Base-by-base conservation (phyloP, 2,888 invertebrate genomes). In the Catocala sponsa region DNA sequence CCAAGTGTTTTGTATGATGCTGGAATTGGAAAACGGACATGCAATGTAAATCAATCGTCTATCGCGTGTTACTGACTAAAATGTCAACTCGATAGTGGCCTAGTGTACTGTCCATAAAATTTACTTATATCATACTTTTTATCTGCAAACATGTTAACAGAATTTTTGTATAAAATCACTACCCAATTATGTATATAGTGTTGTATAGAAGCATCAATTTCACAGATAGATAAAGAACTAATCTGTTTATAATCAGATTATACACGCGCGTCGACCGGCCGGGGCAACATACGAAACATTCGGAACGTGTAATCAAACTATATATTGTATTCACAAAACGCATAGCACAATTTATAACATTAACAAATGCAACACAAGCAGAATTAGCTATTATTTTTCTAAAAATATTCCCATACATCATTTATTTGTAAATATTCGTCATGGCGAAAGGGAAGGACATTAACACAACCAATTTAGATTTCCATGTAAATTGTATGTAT, bases 291-390 rank as follows among this genome's bases (percentile, higher is more conserved):
- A 65, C 58, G 66, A 65, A 72, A 71, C 68, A 62, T 68, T 79
- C 65, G 68, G 68, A 62, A 65, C 58, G 63, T 64, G 9, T 50
- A 63, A 65, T 10, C 48, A 55, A 65, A 58, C 54, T 60, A 55
- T 63, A 65, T 72, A 76, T 72, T 72, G 55, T 74, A 72, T 65
- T 70, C 76, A 80, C 74, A 80, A 76, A 80, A 80, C 63, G 55
- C 73, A 75, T 69, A 81, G 86, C 84, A 85, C 84, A 84, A 86
- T 71, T 54, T 66, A 57, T 60, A 62, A 52, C 55, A 67, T 59
- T 75, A 68, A 59, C 59, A 46, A 68, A 70, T 57, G 68, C 70
- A 71, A 72, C 57, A 55, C 67, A 61, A 63, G 56, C 59, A 60
- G 68, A 67, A 67, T 70, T 64, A 55, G 15, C 56, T 70, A 63